A percentile compares a stretch with the other conserved stretches of the same genome.
phyloP scores from a whole-genome alignment of 2,797 vertebrate genomes.

The Pseudochirops corinnae region DNA sequence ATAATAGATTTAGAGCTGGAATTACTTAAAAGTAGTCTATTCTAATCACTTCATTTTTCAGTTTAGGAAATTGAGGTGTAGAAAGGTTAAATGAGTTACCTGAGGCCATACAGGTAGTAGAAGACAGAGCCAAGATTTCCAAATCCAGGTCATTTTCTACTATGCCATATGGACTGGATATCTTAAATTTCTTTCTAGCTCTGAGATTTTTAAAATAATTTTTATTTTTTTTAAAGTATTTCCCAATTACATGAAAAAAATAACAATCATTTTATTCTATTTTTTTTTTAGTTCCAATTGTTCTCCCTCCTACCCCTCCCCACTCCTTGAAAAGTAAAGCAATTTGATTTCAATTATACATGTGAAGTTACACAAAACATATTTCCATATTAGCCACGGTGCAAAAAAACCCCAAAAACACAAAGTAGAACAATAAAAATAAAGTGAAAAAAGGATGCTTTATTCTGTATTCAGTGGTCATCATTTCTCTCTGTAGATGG shows the following conservation, averaged over 20 bases:
- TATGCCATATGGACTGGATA: background rate
- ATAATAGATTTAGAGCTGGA: background rate
- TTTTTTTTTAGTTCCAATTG: too few relatives aligned
- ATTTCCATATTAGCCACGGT: too few relatives aligned
- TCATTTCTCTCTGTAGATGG: too few relatives aligned
- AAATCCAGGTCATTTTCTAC: background rate
- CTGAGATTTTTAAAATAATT: background rate
- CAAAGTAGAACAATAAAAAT: too few relatives aligned
- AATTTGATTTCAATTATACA: too few relatives aligned
- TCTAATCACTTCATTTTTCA: background rate
- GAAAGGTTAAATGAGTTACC: background rate
- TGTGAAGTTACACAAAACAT: too few relatives aligned
- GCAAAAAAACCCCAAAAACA: too few relatives aligned
- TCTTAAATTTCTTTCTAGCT: background rate
- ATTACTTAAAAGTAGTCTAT: background rate
- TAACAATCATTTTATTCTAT: background rate
- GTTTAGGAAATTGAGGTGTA: background rate
- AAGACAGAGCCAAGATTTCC: background rate
- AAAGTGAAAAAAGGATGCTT: too few relatives aligned
- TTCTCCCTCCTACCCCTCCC: too few relatives aligned
- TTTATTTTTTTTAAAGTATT: background rate
- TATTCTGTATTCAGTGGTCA: too few relatives aligned
- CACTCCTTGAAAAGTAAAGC: too few relatives aligned
- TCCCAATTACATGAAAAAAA: background rate
- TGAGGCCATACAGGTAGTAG: background rate